Evolutionary conservation across 2,113 vertebrate species (phyloP).

Genomic region (Edolisoma coerulescens): DNA sequence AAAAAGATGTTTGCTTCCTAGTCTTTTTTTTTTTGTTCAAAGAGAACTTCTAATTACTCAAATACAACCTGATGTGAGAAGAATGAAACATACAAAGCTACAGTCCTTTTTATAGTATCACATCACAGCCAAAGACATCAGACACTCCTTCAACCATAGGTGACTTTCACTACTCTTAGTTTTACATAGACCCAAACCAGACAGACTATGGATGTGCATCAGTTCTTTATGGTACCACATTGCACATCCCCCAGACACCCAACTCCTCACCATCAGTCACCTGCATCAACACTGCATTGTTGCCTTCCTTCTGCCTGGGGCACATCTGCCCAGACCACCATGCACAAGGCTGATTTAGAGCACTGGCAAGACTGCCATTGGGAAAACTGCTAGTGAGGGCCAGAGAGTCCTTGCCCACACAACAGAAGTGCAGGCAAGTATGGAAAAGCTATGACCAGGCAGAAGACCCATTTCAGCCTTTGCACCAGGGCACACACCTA

Average conservation of each 20-base stretch:
- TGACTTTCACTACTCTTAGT: neutral
- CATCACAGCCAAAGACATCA: neutral
- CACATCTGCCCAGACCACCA: neutral
- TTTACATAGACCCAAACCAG: neutral
- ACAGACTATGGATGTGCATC: neutral
- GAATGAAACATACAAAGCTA: neutral
- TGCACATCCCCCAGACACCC: neutral
- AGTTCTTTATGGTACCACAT: accelerated
- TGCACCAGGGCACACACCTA: neutral
- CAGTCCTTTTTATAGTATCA: accelerated
- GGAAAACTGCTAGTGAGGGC: neutral
- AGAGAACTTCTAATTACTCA: neutral
- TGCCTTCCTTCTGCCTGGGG: neutral
- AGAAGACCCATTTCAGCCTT: neutral
- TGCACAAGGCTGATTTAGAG: neutral
- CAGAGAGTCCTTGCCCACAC: neutral
- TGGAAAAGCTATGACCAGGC: neutral
- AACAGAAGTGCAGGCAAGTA: neutral
- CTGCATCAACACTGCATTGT: neutral
- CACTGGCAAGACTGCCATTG: neutral
- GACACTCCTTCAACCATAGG: neutral
- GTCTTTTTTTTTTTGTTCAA: neutral
- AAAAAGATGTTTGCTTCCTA: neutral
- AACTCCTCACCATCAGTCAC: neutral
- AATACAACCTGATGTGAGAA: neutral